Conservation (phyloP, 2,113 vertebrate genomes). For the Nicator chloris region DNA sequence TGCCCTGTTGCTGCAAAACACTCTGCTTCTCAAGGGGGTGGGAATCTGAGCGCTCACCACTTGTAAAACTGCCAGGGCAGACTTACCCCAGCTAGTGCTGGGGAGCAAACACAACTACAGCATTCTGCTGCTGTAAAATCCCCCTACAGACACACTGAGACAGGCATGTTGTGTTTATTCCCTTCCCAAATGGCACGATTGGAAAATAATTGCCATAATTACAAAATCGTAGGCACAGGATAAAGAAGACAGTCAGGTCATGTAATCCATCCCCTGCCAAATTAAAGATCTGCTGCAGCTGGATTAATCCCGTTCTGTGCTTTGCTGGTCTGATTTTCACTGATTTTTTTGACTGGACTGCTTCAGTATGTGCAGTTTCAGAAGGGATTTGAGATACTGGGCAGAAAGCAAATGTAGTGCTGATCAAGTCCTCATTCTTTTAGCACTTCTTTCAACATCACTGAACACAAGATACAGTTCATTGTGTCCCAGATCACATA, state of each 20-base stretch:
- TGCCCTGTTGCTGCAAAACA: not conserved
- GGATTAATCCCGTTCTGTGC: not conserved
- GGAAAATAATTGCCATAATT: constrained; percentile 55
- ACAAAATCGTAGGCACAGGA: constrained; percentile 1
- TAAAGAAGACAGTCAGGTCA: constrained; percentile 17
- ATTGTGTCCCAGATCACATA: not conserved
- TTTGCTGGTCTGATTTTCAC: not conserved
- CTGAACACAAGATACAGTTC: not conserved
- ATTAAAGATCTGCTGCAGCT: constrained; percentile 6
- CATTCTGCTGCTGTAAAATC: not conserved
- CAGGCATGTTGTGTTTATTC: not conserved
- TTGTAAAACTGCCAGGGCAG: not conserved
- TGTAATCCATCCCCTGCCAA: constrained; percentile 31
- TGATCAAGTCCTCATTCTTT: not conserved
- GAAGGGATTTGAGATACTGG: not conserved
- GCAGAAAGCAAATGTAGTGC: not conserved
- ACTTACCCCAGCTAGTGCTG: not conserved
- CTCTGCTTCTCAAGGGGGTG: not conserved
- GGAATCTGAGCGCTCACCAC: not conserved
- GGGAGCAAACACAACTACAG: not conserved
- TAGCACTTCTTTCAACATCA: not conserved
- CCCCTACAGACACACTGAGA: not conserved
- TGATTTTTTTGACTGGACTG: not conserved
- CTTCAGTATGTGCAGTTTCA: not conserved
- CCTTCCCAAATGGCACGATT: not conserved